A percentile compares a stretch with the other conserved stretches of the same genome.
Conservation (phyloP, 1,140 invertebrate species). For the Camponotus pennsylvanicus region DNA sequence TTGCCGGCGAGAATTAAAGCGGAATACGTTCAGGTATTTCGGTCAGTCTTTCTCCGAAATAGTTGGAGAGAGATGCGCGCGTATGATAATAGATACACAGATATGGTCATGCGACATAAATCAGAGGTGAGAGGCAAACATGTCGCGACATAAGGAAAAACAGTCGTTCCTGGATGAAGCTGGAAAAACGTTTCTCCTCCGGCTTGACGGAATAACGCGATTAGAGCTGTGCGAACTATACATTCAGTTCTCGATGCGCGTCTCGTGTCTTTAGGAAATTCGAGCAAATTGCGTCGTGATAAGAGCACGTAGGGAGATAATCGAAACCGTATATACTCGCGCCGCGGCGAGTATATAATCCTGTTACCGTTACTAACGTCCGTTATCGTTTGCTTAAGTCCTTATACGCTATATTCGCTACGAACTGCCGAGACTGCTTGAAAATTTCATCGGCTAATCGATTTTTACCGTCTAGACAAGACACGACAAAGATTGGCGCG, state of each 20-base stretch:
- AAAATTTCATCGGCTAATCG: constrained; percentile 30
- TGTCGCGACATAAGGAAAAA: constrained; percentile 32
- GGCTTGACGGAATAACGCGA: constrained; percentile 49
- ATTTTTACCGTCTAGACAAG: background rate
- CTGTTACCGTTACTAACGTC: constrained; percentile 22
- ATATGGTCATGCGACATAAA: background rate
- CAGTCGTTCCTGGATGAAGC: background rate
- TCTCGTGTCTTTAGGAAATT: constrained; percentile 62
- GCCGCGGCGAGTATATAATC: constrained; percentile 39
- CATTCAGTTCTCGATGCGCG: constrained; percentile 34
- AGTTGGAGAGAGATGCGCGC: background rate
- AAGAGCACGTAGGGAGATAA: constrained; percentile 60
- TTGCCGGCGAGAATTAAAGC: constrained; percentile 12
- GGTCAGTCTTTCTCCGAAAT: background rate
- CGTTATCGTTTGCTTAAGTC: constrained; percentile 48
- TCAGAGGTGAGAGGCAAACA: background rate
- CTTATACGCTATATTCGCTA: background rate
- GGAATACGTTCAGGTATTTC: background rate
- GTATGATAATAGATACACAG: background rate
- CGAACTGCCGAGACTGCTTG: background rate
- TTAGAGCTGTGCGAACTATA: background rate
- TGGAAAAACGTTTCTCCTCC: constrained; percentile 19
- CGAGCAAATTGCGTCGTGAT: constrained; percentile 59
- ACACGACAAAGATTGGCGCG: background rate
- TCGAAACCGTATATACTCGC: constrained; percentile 60